These are phyloP conservation scores for Pseudonaja textilis DNA, from an alignment of 2,113 vertebrate species.

Conservation along the genomic window DNA sequence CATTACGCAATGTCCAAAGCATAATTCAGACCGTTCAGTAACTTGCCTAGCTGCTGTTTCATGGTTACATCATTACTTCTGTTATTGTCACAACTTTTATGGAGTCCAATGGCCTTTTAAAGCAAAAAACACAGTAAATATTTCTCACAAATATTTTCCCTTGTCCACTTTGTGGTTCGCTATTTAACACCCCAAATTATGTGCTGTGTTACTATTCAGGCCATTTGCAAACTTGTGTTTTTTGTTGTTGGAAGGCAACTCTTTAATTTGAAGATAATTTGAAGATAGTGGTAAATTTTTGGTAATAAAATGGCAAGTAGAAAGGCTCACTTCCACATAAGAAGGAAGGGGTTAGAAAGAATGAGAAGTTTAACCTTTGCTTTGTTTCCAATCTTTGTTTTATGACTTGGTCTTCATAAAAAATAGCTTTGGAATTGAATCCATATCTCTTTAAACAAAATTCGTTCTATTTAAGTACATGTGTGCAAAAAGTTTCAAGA, in stretches of 20 bases:
- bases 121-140: not conserved
- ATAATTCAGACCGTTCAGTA: not conserved
- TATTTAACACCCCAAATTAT: not conserved
- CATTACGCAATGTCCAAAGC: not conserved
- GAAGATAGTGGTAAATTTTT: not conserved
- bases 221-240: not conserved
- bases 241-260: not conserved
- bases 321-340: too few relatives aligned
- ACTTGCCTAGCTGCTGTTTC: not conserved
- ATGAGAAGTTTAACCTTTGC: not conserved
- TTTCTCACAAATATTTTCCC: not conserved
- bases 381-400: not conserved
- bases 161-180: not conserved
- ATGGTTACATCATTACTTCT: not conserved
- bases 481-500: conserved; percentile 19
- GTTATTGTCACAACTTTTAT: not conserved
- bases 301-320: not conserved
- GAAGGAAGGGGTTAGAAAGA: not conserved
- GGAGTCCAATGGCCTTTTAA: not conserved
- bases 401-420: not conserved
- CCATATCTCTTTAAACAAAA: conserved; percentile 49
- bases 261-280: not conserved
- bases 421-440: not conserved
- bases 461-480: conserved; percentile 42
- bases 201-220: not conserved